Base-by-base conservation (phyloP, 2,797 vertebrate genomes). In the Vireo griseus region DNA sequence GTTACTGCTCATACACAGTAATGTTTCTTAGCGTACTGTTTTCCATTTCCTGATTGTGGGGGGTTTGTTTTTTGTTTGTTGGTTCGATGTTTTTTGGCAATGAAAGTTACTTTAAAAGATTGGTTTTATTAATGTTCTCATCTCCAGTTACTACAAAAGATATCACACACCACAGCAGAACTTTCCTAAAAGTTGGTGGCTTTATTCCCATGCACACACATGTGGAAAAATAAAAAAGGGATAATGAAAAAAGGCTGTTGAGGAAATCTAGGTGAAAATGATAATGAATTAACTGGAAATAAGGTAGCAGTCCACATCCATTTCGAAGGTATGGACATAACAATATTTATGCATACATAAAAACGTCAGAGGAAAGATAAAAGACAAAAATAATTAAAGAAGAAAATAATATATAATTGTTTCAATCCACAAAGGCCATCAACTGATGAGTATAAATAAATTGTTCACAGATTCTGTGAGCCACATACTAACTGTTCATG, bases 161-260 rank as follows among this genome's bases (percentile, higher is more conserved):
- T 37, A 86, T 8, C 35, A 55, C 15, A 78, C 6, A 37, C 3
- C 24, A 48, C 21, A 86, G 54, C 0, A 39, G 51, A 85, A 37
- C 33, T 83, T 88, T 29, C 26, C 77, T 63, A 69, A 6, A 71
- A 71, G 37, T 0, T 59, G 24, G 55, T 26, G 26, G 31, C 18
- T 88, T 74, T 71, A 76, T 76, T 89, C 11, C 17, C 55, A 58
- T 5, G 1, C 7, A 51, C 3, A 19, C 22, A 37, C 3, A 20
- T 9, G 40, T 1, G 3, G 11, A 20, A 37, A 24, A 66, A 52
- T 35, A 57, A 7, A 5, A 16, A 63, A 50, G 3, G 2, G 0
- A 28, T 82, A 50, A 42, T 5, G 31, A 10, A 2, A 76, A 86
- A 62, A 83, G 20, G 15, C 8, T 68, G 5, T 39, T 80, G 24